Percentiles rank a stretch among this genome's conserved stretches.
phyloP scores from a whole-genome alignment of 2,888 invertebrate species.

The Drosophila nr. medialis region DNA sequence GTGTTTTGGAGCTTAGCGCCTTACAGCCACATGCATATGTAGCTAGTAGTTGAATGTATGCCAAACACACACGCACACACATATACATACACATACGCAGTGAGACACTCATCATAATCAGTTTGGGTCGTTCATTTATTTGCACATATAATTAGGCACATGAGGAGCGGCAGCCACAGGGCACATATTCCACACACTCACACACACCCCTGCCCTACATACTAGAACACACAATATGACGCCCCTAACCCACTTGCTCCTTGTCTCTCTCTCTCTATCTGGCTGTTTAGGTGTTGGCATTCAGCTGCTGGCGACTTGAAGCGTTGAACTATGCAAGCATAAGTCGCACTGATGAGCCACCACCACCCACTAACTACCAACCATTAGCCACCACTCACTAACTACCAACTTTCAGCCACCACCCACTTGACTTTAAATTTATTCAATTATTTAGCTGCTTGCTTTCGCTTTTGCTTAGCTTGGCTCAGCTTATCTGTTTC shows the following conservation, averaged over 20 bases:
- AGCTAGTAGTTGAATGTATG: constrained; percentile 37
- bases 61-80: constrained; percentile 3
- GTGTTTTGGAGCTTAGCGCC: constrained; percentile 27
- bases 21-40: constrained; percentile 21
- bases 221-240: constrained; percentile 17
- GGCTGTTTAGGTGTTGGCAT: constrained; percentile 27
- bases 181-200: constrained; percentile 56
- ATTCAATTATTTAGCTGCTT: constrained; percentile 5
- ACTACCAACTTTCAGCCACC: not conserved
- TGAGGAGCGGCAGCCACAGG: constrained; percentile 64
- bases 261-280: not conserved
- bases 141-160: constrained; percentile 80
- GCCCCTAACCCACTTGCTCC: not conserved
- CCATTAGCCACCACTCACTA: not conserved
- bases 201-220: not conserved
- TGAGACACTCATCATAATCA: constrained; percentile 66
- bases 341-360: constrained; percentile 19
- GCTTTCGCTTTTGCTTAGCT: not conserved
- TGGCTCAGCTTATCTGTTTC: not conserved
- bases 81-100: constrained; percentile 17
- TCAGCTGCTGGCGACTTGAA: constrained; percentile 28
- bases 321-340: constrained; percentile 33
- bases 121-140: constrained; percentile 74
- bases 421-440: not conserved
- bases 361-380: not conserved